Percentiles rank a stretch among this genome's conserved stretches.
Conservation (phyloP, 2,888 invertebrate genomes). For the Baccha elongata region DNA sequence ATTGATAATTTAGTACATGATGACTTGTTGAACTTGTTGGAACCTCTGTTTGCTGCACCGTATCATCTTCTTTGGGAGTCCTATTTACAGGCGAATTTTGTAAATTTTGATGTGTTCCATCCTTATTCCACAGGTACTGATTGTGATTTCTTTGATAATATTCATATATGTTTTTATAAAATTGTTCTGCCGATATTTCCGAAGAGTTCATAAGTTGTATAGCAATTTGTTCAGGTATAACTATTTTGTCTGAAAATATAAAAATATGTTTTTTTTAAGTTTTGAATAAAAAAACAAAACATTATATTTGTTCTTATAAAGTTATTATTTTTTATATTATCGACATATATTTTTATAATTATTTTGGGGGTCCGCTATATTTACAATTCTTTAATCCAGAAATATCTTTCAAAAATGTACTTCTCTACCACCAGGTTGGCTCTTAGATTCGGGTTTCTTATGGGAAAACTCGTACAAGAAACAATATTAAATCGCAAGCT, state of each 20-base stretch:
- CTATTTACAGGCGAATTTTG: conserved; percentile 25
- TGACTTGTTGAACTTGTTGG: conserved; percentile 34
- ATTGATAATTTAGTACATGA: conserved; percentile 23
- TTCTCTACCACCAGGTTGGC: too few relatives aligned
- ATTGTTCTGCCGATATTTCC: conserved; percentile 82
- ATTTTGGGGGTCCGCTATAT: too few relatives aligned
- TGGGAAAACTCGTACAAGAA: too few relatives aligned
- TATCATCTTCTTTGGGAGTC: conserved; percentile 23
- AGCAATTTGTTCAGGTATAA: conserved; percentile 82
- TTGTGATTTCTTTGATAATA: conserved; percentile 83
- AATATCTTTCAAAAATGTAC: too few relatives aligned
- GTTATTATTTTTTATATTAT: conserved; percentile 13
- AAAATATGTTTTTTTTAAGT: too few relatives aligned
- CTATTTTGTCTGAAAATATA: conserved; percentile 80
- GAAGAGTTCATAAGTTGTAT: conserved; percentile 81
- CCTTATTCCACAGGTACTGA: conserved; percentile 79
- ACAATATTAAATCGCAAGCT: too few relatives aligned
- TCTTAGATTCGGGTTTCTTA: too few relatives aligned
- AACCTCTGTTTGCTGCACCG: conserved; percentile 23
- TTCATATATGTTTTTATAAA: conserved; percentile 81
- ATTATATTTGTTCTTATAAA: conserved; percentile 16
- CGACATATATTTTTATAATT: too few relatives aligned
- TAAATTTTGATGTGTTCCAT: conserved; percentile 26
- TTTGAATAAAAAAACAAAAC: background rate
- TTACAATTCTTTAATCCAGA: too few relatives aligned